Base-by-base conservation (phyloP, 2,888 invertebrate genomes). In the Amorpha juglandis region DNA sequence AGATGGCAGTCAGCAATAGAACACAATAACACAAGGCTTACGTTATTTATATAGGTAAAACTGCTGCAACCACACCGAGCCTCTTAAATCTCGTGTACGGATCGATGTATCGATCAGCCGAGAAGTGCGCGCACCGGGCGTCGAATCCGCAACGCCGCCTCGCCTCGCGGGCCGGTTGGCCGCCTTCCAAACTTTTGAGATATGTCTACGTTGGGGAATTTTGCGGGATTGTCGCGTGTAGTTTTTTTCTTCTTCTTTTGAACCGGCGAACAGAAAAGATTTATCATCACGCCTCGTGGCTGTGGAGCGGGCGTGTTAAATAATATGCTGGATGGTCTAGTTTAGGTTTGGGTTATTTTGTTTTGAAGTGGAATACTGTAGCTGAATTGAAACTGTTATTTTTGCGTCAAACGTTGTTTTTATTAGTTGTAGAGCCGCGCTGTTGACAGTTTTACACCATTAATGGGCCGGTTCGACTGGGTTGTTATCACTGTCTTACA, bases 111-210 rank as follows among this genome's bases (percentile, higher is more conserved):
- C 51, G 48, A 50, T 35, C 16, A 62, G 16, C 21, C 42, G n/a
- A 19, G 50, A 14, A 50, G 50, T 62, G 42, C 51, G 21, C 62
- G 27, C 16, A 42, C 63, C 52, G 21, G 48, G 62, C 62, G 45
- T 64, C 64, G 64, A 67, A 67, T 45, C 62, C 27, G 38, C 64
- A 62, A 62, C 51, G 42, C 16, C 6, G 21, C 55, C 38, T 19
- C 42, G 50, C 35, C n/a, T 14, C 52, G 45, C 33, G 16, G 52
- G 42, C 38, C n/a, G 8, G 52, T 62, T 67, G 64, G 67, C 64
- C 45, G 6, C n/a, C 19, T 1, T 64, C 65, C 67, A 67, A 67
- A 62, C 58, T 58, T 55, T 33, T 65, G 67, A 67, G 67, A 65
- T 67, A 67, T 53, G 45, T 62, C 67, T 63, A 38, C 65, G 51